Conservation (phyloP, 2,797 vertebrate species). For the Macropodus opercularis region DNA sequence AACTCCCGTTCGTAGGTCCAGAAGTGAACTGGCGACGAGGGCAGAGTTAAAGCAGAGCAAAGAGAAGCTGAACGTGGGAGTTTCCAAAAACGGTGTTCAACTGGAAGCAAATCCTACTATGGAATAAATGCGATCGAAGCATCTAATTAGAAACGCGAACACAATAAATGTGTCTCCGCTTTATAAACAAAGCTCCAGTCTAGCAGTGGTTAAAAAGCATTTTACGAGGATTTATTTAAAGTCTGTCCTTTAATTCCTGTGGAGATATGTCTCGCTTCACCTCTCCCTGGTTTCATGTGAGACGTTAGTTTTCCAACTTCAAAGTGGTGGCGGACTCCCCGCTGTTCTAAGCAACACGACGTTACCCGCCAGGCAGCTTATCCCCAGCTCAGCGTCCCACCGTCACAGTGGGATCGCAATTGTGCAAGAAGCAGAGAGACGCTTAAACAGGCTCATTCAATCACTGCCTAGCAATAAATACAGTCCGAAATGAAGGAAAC, state of each 20-base stretch:
- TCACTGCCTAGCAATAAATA: no score
- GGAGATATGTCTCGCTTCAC: constrained; percentile 13
- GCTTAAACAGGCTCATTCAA: no score
- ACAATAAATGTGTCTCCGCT: constrained; percentile 7
- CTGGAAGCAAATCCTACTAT: constrained; percentile 20
- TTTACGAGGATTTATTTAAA: neutral
- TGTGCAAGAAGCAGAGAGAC: neutral
- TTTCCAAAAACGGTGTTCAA: constrained; percentile 7
- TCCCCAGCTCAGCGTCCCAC: neutral
- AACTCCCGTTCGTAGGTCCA: constrained; percentile 81
- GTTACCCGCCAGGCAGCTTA: neutral
- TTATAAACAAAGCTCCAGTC: neutral
- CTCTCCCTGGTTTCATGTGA: neutral
- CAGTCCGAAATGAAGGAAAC: no score
- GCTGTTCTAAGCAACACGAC: neutral
- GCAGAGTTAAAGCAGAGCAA: constrained; percentile 9
- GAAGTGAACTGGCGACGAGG: constrained; percentile 76
- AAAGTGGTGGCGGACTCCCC: neutral
- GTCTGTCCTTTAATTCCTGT: neutral
- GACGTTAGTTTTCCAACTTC: neutral
- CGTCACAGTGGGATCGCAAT: neutral
- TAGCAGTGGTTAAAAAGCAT: neutral
- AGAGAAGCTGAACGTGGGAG: neutral
- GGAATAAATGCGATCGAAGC: constrained; percentile 20
- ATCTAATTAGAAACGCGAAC: constrained; percentile 21